Percentiles rank a stretch among this genome's conserved stretches.
These are phyloP conservation scores for Gandaritis pyraliata DNA, from an alignment of 2,888 invertebrate genomes.

Conservation along the genomic window DNA sequence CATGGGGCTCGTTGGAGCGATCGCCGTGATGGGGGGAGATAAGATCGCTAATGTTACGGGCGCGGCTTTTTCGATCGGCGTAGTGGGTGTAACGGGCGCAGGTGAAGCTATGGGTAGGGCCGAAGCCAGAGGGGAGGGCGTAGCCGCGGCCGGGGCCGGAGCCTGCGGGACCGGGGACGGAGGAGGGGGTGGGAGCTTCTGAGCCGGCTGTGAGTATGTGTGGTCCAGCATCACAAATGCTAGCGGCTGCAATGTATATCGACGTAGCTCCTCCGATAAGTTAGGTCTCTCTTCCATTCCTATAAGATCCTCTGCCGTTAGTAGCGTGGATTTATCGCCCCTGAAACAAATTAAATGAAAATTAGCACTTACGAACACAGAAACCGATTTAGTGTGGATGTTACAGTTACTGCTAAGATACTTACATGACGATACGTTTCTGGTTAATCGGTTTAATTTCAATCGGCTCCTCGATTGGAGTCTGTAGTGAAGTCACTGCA, in stretches of 20 bases:
- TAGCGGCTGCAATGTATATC: slow-evolving; percentile 77
- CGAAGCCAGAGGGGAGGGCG: slow-evolving; percentile 24
- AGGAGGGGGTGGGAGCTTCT: slow-evolving; percentile 69
- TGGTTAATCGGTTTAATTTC: slow-evolving; percentile 68
- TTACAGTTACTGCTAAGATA: slow-evolving; percentile 32
- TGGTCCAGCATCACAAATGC: slow-evolving; percentile 80
- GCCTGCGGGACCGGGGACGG: slow-evolving; percentile 51
- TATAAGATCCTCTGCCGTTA: slow-evolving; percentile 79
- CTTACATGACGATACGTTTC: slow-evolving; percentile 77
- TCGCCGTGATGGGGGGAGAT: slow-evolving; percentile 57
- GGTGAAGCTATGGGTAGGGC: slow-evolving; percentile 13
- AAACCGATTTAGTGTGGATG: not conserved
- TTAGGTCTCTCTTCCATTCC: slow-evolving; percentile 81
- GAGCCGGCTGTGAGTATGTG: slow-evolving; percentile 78
- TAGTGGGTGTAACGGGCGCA: slow-evolving; percentile 40
- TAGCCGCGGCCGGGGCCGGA: slow-evolving; percentile 37
- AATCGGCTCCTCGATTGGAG: slow-evolving; percentile 57
- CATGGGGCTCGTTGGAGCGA: slow-evolving; percentile 67
- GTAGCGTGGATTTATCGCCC: slow-evolving; percentile 76
- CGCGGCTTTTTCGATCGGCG: slow-evolving; percentile 50
- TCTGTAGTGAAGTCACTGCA: slow-evolving; percentile 43
- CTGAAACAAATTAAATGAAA: slow-evolving; percentile 58
- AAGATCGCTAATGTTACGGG: slow-evolving; percentile 54
- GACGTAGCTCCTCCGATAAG: slow-evolving; percentile 73
- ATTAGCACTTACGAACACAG: not conserved